Base-by-base conservation (phyloP, 2,888 invertebrate genomes). In the Siphonodentalium dalli region DNA sequence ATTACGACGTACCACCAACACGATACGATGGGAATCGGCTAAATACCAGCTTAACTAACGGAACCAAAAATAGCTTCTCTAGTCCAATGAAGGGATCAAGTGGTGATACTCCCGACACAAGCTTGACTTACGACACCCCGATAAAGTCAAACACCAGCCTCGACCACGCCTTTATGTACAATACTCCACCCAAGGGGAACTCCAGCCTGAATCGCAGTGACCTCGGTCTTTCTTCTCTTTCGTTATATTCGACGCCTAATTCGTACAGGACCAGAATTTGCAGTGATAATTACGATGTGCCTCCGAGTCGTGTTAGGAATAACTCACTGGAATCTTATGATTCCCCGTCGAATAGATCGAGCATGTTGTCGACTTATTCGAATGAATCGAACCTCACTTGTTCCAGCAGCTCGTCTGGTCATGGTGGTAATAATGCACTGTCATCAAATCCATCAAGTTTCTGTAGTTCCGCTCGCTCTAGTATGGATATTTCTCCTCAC, bases 391-490 rank as follows among this genome's bases (percentile, higher is more conserved):
- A 71, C 4, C 67, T 70, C 54, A 75, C 77, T 28, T 63, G 72
- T 29, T 73, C 77, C 5, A 74, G 77, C 50, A 72, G 77, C 42
- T 63, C 68, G 44, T 72, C 75, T 4, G 69, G 65, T 87, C 87
- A 58, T 28, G 52, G 44, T 33, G 48, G 48, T 29, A 48, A 58
- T 27, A 43, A 45, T 87, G 87, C 64, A 87, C 88, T 40, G 80
- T 88, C 51, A 84, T 86, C 62, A 13, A 65, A 66, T 38, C 62
- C 66, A 85, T 87, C 68, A 85, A 88, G 68, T 87, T 87, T 58
- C 79, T 74, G 76, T 50, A 83, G 84, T 49, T 86, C 86, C 34
- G 85, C 85, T 63, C 79, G 85, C 62, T 86, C 84, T 24, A 83
- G 83, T 58, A 76, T 80, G 60, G 79, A 81, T 49, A 68, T 74